Evolutionary conservation across 92 coral and sea anemone species (phyloP).

Genomic region (Heliopora coerulea): DNA sequence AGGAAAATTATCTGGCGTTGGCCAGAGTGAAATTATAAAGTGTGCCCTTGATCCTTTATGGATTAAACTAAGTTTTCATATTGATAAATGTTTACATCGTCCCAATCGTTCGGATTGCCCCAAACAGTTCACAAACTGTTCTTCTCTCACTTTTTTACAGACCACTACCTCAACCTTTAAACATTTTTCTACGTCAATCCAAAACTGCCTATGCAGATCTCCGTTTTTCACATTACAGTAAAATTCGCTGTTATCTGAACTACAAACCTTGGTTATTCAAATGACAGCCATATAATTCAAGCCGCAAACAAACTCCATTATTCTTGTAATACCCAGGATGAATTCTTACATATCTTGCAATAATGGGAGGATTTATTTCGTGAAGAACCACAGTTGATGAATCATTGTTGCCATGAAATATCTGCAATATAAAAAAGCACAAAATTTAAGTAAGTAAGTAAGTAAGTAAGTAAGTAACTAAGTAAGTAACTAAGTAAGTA

Average conservation of each 20-base stretch:
- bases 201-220: no score
- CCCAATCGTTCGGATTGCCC: no score
- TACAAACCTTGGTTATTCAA: not conserved
- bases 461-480: not conserved
- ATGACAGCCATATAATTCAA: constrained; percentile 61
- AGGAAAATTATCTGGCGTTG: no score
- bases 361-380: constrained; percentile 52
- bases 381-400: constrained; percentile 7
- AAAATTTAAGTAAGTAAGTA: not conserved
- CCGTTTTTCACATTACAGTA: not conserved
- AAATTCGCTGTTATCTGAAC: not conserved
- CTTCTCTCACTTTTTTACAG: no score
- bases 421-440: constrained; percentile 33
- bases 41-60: no score
- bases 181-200: no score
- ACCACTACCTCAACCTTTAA: no score
- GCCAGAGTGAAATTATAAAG: no score
- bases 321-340: constrained; percentile 53
- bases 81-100: no score
- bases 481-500: no score
- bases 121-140: no score
- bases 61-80: no score
- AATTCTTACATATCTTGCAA: constrained; percentile 60
- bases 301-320: constrained; percentile 64
- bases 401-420: constrained; percentile 51